Evolutionary conservation across 2,113 vertebrate species (phyloP).

Genomic region (Epinephelus fuscoguttatus): DNA sequence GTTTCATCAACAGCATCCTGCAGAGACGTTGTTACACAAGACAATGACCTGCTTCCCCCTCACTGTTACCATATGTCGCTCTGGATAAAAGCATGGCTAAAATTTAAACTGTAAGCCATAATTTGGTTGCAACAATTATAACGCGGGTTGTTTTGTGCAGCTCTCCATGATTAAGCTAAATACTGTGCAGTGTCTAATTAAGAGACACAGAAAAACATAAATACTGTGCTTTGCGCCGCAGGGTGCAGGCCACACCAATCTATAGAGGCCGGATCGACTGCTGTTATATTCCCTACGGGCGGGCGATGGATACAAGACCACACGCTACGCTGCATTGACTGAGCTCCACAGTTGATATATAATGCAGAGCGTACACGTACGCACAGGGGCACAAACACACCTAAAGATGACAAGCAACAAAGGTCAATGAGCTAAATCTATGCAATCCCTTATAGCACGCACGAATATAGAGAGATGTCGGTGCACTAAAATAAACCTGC

Average conservation of each 20-base stretch:
- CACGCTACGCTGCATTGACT: conserved; percentile 46
- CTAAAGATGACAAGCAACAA: conserved; percentile 25
- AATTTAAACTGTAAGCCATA: conserved; percentile 3
- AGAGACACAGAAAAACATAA: conserved; percentile 31
- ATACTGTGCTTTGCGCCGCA: conserved; percentile 27
- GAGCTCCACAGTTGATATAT: conserved; percentile 26
- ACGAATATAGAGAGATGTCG: background rate
- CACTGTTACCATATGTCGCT: background rate
- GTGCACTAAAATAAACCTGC: conserved; percentile 36
- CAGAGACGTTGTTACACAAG: background rate
- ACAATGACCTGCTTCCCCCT: background rate
- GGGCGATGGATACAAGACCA: conserved; percentile 37
- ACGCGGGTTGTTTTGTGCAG: conserved; percentile 10
- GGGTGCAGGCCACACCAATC: conserved; percentile 49
- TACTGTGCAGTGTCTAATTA: conserved; percentile 25
- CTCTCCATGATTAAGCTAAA: conserved; percentile 24
- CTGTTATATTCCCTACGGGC: conserved; percentile 51
- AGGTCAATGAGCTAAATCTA: conserved; percentile 26
- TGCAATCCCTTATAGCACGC: conserved; percentile 7
- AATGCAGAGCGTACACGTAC: background rate
- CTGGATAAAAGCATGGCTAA: conserved; percentile 7
- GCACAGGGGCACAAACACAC: conserved; percentile 11
- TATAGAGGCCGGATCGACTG: conserved; percentile 54
- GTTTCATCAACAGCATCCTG: background rate
- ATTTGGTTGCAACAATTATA: background rate